Evolutionary conservation across 1,140 invertebrate genomes (phyloP), one percentile per base, ranked within the genome.

Genomic region (Muscidifurax raptorellus): DNA sequence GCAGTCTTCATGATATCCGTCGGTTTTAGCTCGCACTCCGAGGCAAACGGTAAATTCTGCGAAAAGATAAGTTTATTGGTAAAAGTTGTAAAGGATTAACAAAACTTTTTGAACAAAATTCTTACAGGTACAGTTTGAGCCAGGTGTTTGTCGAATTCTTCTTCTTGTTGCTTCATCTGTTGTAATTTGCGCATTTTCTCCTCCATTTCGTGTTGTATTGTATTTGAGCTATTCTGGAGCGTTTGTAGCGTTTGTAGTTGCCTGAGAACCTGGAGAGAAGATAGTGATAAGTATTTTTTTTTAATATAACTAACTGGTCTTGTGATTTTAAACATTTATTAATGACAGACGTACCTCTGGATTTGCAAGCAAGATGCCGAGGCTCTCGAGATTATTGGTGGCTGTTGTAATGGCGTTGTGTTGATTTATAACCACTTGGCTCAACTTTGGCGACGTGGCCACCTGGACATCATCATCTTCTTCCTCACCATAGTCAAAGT

Each of bases 401-500:
- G 87, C 86, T 1, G 88, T 87, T 4, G 90, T 77, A 5, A 89
- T 87, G 64, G 87, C 84, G 15, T 88, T 80, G 71, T 93, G 90
- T 82, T 92, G 90, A 67, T 87, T 89, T 27, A 88, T 80, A 30
- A 86, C 87, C 15, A 87, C 88, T 9, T 85, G 88, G 76, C 25
- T 86, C 69, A 83, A 84, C 36, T 90, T 88, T 52, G 92, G 92
- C 2, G 92, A 92, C 81, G 91, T 87, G 22, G 90, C 82, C 77
- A 91, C 89, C n/a, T 85, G 80, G 28, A 94, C 93, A 79, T 95
- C 92, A 77, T 97, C 96, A 44, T 97, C 96, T 86, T 97, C 96
- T 89, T 96, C 96, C 87, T 97, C 96, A 0, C 95, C 96, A 92
- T 97, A 97, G 91, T 97, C 97, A 93, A 97, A 97, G 90, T 97